Conservation (phyloP, 2,113 vertebrate species). For the Burhinus oedicnemus region DNA sequence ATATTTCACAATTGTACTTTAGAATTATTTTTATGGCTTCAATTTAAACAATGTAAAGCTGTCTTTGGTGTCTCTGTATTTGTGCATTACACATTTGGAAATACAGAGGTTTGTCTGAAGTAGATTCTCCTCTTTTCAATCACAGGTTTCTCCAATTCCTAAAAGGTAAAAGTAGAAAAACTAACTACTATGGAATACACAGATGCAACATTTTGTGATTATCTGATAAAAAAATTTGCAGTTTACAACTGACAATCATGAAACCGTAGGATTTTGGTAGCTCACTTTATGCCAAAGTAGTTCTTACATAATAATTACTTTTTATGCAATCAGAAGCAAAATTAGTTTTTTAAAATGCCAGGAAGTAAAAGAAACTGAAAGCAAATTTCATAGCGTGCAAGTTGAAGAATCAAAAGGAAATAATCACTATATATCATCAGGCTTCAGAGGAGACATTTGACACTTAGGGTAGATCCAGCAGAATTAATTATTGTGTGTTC, state of each 20-base stretch:
- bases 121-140: background rate
- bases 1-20: background rate
- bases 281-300: background rate
- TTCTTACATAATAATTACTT: background rate
- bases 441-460: background rate
- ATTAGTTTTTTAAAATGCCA: background rate
- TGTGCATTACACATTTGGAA: background rate
- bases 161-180: conserved; percentile 11
- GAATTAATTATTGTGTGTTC: background rate
- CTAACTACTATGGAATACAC: background rate
- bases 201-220: background rate
- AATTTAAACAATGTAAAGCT: background rate
- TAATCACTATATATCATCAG: background rate
- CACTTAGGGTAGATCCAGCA: background rate
- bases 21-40: background rate
- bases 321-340: background rate
- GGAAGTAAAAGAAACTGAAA: background rate
- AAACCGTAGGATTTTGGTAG: background rate
- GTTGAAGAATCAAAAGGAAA: background rate
- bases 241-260: background rate
- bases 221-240: background rate
- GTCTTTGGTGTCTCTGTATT: background rate
- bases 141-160: background rate
- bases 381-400: background rate
- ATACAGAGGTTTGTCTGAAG: conserved; percentile 46